phyloP scores from a whole-genome alignment of 1,140 invertebrate genomes.

The Cydia amplana region DNA sequence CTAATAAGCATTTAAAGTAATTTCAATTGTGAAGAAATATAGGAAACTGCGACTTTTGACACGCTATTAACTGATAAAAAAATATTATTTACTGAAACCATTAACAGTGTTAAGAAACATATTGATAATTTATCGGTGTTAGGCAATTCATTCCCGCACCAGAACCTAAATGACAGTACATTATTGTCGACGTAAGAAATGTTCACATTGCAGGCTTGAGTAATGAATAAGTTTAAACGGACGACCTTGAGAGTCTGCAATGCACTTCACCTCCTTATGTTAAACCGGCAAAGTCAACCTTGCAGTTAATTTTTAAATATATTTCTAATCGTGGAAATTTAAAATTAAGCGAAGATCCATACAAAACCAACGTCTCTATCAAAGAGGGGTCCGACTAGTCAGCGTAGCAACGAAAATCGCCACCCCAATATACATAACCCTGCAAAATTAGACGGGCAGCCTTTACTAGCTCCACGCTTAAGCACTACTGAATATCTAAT shows the following conservation, averaged over 20 bases:
- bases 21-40: neutral
- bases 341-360: conserved; percentile 44
- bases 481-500: conserved; percentile 52
- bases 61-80: neutral
- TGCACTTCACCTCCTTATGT: no score
- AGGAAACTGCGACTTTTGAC: conserved; percentile 3
- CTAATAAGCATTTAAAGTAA: neutral
- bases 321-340: neutral
- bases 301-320: no score
- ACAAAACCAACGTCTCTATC: conserved; percentile 50
- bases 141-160: no score
- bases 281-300: no score
- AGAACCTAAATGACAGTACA: no score
- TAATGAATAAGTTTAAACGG: no score
- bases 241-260: no score
- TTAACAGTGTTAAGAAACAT: neutral
- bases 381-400: conserved; percentile 49
- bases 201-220: no score
- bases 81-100: neutral
- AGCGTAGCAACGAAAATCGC: conserved; percentile 53
- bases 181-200: no score
- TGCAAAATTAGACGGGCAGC: conserved; percentile 55
- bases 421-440: conserved; percentile 60
- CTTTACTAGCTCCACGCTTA: conserved; percentile 34
- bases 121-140: neutral